phyloP scores from a whole-genome alignment of 2,888 invertebrate species.

The Labia minor region DNA sequence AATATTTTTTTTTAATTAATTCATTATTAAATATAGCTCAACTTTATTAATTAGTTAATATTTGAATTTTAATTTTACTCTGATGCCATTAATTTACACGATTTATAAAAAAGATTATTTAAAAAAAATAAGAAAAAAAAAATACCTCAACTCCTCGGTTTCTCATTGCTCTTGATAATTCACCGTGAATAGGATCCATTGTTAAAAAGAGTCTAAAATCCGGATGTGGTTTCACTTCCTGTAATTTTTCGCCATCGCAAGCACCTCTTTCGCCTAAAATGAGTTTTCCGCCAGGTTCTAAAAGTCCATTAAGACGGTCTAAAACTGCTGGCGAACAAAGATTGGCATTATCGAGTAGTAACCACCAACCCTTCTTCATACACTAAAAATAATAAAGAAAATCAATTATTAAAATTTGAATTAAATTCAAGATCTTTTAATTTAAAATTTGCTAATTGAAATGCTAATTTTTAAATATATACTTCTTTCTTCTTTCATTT shows the following conservation, averaged over 20 bases:
- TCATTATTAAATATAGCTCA: too few species aligned
- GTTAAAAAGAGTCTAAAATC: constrained; percentile 90
- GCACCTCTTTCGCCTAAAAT: constrained; percentile 87
- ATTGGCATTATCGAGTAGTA: constrained; percentile 86
- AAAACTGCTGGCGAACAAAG: constrained; percentile 92
- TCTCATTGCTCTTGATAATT: constrained; percentile 96
- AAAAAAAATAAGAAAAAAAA: too few species aligned
- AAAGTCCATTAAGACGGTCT: constrained; percentile 87
- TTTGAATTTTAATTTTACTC: too few species aligned
- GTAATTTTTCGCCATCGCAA: constrained; percentile 50
- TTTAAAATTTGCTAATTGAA: background rate
- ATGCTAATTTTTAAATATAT: background rate
- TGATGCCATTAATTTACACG: too few species aligned
- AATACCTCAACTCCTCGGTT: constrained; percentile 94
- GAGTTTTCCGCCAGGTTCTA: constrained; percentile 86
- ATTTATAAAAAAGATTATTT: too few species aligned
- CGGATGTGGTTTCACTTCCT: constrained; percentile 68
- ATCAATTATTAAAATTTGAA: too few species aligned
- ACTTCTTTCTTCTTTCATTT: background rate
- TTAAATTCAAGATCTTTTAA: background rate
- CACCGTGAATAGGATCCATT: constrained; percentile 90
- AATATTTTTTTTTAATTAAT: too few species aligned
- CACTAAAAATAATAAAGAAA: constrained; percentile 41
- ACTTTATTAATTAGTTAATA: too few species aligned
- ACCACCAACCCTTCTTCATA: constrained; percentile 69